These are phyloP conservation scores for Ceyx erithaca DNA, from an alignment of 2,797 vertebrate genomes.

Conservation along the genomic window DNA sequence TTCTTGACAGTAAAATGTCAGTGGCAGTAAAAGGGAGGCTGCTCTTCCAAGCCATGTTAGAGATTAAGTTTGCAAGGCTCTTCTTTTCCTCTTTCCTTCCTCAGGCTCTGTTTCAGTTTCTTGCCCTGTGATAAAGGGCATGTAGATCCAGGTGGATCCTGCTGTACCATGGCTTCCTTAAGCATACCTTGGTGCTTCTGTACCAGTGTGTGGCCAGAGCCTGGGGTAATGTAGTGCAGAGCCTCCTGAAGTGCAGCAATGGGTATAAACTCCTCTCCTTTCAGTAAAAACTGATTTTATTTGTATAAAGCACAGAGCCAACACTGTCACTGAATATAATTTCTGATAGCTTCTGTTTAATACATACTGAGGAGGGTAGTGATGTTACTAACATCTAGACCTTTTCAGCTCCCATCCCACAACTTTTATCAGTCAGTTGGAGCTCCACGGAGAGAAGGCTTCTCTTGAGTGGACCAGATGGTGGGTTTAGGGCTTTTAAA, in stretches of 20 bases:
- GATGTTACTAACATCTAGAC: neutral
- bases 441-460: neutral
- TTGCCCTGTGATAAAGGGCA: neutral
- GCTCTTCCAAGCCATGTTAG: neutral
- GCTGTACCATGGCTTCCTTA: neutral
- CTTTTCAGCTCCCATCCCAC: neutral
- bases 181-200: neutral
- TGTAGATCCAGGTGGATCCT: neutral
- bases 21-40: neutral
- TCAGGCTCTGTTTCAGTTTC: neutral
- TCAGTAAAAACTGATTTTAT: neutral
- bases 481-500: constrained; percentile 4
- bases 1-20: constrained; percentile 2
- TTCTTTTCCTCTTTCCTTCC: neutral
- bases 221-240: neutral
- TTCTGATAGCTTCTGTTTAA: neutral
- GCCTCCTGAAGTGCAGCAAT: neutral
- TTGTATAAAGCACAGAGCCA: neutral
- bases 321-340: neutral
- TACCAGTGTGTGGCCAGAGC: accelerated
- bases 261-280: accelerated
- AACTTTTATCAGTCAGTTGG: neutral
- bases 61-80: neutral
- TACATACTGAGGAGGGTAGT: accelerated
- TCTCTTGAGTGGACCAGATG: neutral